Percentiles rank a stretch among this genome's conserved stretches.
These are phyloP conservation scores for Poecilobothrus nobilitatus DNA, from an alignment of 2,888 invertebrate species.

Conservation along the genomic window DNA sequence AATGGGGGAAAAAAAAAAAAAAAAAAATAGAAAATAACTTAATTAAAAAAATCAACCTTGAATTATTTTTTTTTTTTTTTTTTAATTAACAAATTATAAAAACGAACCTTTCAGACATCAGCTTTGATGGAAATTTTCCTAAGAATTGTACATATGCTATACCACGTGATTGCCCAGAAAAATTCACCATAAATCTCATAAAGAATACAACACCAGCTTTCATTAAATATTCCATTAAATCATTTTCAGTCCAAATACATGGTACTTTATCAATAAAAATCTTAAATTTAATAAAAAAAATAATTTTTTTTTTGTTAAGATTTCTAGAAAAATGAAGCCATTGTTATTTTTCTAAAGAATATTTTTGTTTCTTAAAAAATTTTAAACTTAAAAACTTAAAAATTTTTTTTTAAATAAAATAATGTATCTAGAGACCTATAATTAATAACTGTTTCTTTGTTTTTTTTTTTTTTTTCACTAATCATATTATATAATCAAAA, in stretches of 20 bases:
- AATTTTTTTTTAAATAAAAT: no score
- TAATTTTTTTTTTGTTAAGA: neutral
- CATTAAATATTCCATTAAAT: neutral
- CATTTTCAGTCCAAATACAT: neutral
- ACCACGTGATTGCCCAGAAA: constrained; percentile 29
- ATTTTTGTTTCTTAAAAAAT: neutral
- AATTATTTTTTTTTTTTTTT: neutral
- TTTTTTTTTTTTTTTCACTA: no score
- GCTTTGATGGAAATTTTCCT: neutral
- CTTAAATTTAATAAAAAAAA: neutral
- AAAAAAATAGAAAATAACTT: neutral
- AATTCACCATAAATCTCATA: constrained; percentile 34
- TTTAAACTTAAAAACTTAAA: neutral
- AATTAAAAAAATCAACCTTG: neutral
- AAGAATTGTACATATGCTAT: constrained; percentile 35
- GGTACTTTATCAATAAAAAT: constrained; percentile 7
- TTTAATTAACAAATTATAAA: no score
- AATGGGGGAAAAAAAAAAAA: no score
- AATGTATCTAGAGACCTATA: neutral
- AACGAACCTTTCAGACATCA: neutral
- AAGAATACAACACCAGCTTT: constrained; percentile 18
- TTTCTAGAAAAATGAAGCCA: no score
- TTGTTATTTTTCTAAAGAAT: neutral
- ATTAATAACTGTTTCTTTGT: no score
- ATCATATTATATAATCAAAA: neutral